phyloP scores from a whole-genome alignment of 1,140 invertebrate genomes.

The Drosophila yakuba region DNA sequence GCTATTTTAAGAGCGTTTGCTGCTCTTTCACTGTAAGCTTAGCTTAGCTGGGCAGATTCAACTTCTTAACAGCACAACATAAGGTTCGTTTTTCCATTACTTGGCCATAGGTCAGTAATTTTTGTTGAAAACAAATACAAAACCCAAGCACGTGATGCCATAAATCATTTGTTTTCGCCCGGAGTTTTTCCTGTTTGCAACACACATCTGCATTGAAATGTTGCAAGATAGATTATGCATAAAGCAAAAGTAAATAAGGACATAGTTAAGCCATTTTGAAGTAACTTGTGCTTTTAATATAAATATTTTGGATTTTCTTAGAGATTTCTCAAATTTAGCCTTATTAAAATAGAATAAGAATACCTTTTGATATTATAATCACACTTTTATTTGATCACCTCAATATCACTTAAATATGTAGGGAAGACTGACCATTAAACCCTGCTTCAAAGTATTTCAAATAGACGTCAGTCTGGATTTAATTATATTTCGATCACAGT shows the following conservation, averaged over 20 bases:
- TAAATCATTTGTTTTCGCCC: constrained; percentile 44
- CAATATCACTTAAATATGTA: too few relatives aligned
- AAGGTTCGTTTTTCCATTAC: constrained; percentile 22
- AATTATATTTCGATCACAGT: constrained; percentile 25
- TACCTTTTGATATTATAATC: too few relatives aligned
- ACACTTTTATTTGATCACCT: not conserved
- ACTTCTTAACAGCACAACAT: constrained; percentile 16
- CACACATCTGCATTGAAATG: constrained; percentile 14
- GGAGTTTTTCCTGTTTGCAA: constrained; percentile 20
- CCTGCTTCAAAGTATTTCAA: not conserved
- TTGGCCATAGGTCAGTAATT: constrained; percentile 53
- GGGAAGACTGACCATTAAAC: not conserved
- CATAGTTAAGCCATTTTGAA: not conserved
- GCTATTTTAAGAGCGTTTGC: constrained; percentile 17
- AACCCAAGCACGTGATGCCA: constrained; percentile 41
- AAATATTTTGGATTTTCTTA: not conserved
- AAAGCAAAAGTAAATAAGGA: not conserved
- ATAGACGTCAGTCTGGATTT: not conserved
- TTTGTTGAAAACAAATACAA: constrained; percentile 35
- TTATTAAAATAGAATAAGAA: too few relatives aligned
- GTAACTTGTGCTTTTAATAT: not conserved
- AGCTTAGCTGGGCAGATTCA: not conserved
- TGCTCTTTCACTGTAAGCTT: not conserved
- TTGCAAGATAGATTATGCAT: constrained; percentile 1
- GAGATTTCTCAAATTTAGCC: not conserved